Percentiles rank a stretch among this genome's conserved stretches.
Conservation (phyloP, 2,888 invertebrate genomes). For the Cataglyphis cursor region DNA sequence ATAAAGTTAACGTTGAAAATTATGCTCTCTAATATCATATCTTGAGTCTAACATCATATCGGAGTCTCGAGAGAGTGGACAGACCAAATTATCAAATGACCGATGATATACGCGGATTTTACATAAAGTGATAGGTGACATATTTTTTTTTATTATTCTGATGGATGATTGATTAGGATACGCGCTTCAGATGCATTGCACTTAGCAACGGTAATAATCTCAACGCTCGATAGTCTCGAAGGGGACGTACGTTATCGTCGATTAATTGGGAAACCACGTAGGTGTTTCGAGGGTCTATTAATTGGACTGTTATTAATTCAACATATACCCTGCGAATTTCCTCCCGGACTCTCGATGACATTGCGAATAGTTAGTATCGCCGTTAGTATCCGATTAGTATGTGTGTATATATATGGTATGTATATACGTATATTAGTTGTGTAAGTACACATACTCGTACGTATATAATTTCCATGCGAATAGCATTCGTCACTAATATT, state of each 20-base stretch:
- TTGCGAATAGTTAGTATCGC: conserved; percentile 25
- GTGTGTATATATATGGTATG: neutral
- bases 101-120: neutral
- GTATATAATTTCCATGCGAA: neutral
- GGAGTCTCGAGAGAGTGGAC: neutral
- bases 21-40: neutral
- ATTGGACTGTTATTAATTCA: conserved; percentile 79
- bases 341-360: conserved; percentile 20
- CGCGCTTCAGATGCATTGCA: neutral
- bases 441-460: neutral
- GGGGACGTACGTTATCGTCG: conserved; percentile 10
- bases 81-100: neutral
- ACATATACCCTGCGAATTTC: conserved; percentile 53
- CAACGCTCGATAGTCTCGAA: conserved; percentile 33
- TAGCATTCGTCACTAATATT: neutral
- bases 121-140: neutral
- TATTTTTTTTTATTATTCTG: conserved; percentile 7
- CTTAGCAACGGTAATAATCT: conserved; percentile 32
- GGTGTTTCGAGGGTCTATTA: conserved; percentile 68
- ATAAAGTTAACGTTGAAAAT: neutral
- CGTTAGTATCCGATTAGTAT: conserved; percentile 13
- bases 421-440: neutral
- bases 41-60: neutral
- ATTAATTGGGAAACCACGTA: conserved; percentile 58
- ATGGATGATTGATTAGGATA: conserved; percentile 3